Percentiles rank a stretch among this genome's conserved stretches.
Evolutionary conservation across 2,888 invertebrate species (phyloP).

Genomic region (Oxystoma pomonae): DNA sequence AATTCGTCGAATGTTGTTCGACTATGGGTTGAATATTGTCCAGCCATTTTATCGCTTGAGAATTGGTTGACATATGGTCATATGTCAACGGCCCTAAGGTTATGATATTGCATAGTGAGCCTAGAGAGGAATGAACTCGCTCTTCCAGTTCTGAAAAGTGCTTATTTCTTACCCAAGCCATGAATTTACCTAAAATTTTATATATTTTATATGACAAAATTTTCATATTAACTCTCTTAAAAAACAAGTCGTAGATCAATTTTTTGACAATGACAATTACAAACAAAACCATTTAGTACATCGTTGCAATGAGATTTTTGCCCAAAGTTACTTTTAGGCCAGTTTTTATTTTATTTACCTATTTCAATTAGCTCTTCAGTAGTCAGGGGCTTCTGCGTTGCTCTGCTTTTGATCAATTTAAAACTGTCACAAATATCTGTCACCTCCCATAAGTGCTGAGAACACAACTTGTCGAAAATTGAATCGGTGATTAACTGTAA

Average conservation of each 20-base stretch:
- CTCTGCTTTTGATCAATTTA: slow-evolving; percentile 61
- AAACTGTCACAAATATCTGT: slow-evolving; percentile 66
- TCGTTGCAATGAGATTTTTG: no score
- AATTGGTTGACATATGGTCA: slow-evolving; percentile 73
- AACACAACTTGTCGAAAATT: slow-evolving; percentile 60
- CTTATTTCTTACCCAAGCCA: slow-evolving; percentile 68
- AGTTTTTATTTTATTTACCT: slow-evolving; percentile 45
- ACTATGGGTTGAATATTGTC: slow-evolving; percentile 74
- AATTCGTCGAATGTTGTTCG: slow-evolving; percentile 68
- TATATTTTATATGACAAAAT: no score
- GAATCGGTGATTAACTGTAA: slow-evolving; percentile 54
- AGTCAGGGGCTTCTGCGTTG: slow-evolving; percentile 66
- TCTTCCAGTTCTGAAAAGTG: slow-evolving; percentile 64
- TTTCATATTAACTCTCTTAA: background rate
- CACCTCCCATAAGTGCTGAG: slow-evolving; percentile 61
- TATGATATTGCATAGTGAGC: slow-evolving; percentile 63
- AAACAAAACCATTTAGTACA: no score
- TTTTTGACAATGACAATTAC: no score
- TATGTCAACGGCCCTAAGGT: slow-evolving; percentile 69
- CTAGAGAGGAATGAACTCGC: slow-evolving; percentile 63
- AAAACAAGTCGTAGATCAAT: no score
- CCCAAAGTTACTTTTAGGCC: no score
- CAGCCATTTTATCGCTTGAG: slow-evolving; percentile 77
- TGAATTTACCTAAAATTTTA: slow-evolving; percentile 60
- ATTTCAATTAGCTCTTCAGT: slow-evolving; percentile 78